Evolutionary conservation across 2,797 vertebrate species (phyloP), one percentile per base, ranked within the genome.

Genomic region (Acanthis flammea): DNA sequence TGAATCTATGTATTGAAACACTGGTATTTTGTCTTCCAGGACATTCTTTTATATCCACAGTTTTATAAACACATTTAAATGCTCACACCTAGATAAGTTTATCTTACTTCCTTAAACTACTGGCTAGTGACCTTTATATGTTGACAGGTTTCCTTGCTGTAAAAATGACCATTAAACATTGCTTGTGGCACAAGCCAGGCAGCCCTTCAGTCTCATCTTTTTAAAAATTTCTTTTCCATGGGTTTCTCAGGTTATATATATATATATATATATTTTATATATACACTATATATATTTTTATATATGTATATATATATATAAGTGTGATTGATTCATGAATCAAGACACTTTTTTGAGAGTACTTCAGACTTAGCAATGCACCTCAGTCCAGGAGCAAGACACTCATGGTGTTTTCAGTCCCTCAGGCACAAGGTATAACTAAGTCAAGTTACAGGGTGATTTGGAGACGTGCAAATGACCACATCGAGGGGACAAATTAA

Each of bases 381-480:
- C 75, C 50, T 88, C 76, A 86, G 68, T 57, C 72, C 90, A 85
- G 68, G 50, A 91, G 65, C 5, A 23, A 92, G 80, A 88, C 75
- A 89, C 68, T 92, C 66, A 67, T 19, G 60, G 83, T 53, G 65
- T 47, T 80, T 94, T 88, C 35, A 88, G 68, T 68, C 76, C 76
- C 66, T 91, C 33, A 62, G 70, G 93, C 85, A 83, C 71, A 83
- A 92, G 70, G 54, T 86, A 47, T 48, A 91, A 82, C 72, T 50
- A 75, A 94, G 85, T 44, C 75, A 95, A 96, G 94, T 96, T 96
- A 96, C 94, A 94, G 57, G 58, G 95, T 86, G 79, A 96, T 96
- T 96, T 96, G 94, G 95, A 95, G 94, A 92, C 1, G 39, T 78
- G 93, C 96, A 96, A 96, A 96, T 96, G 85, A 95, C 94, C 95